Evolutionary conservation across 2,888 invertebrate genomes (phyloP), one percentile per base, ranked within the genome.

Genomic region (Drosophila testacea): DNA sequence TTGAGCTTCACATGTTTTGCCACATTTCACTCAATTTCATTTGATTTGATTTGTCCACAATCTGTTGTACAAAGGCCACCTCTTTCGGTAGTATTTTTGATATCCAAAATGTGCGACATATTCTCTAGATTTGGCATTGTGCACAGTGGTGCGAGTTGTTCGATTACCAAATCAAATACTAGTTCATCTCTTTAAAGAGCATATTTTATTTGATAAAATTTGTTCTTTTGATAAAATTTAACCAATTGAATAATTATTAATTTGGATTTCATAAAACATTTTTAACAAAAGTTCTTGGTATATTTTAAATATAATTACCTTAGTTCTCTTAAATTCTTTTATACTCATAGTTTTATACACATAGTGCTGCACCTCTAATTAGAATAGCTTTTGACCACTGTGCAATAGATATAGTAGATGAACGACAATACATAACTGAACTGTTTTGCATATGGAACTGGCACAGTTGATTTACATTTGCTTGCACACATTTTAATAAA

Each of bases 401-500:
- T 81, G 71, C 82, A 34, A 59, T 54, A 44, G 56, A 54, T 44
- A 48, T 34, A 60, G 27, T 41, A 36, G 42, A 56, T 57, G 28
- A n/a, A 46, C 32, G 57, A 54, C 47, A 39, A 41, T 60, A 46
- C 59, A 64, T 50, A 56, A 73, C 51, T 46, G 41, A 62, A 60
- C 46, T 67, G 48, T 65, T 81, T 70, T 71, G 64, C 70, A 79
- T 74, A 34, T 61, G 44, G 51, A 76, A 70, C 67, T 65, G 63
- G 50, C 74, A 55, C 67, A 56, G 60, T 66, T 72, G 73, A 63
- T 74, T 74, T 74, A 81, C 69, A 68, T 75, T 79, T 80, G 79
- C 77, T 82, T 82, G 78, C 68, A 78, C 77, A 86, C 84, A 82
- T 89, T 84, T 85, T 85, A 84, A 89, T 85, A 81, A 87, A 87